Percentiles rank a stretch among this genome's conserved stretches.
phyloP scores from a whole-genome alignment of 2,113 vertebrate genomes.

The Noturus placidus region DNA sequence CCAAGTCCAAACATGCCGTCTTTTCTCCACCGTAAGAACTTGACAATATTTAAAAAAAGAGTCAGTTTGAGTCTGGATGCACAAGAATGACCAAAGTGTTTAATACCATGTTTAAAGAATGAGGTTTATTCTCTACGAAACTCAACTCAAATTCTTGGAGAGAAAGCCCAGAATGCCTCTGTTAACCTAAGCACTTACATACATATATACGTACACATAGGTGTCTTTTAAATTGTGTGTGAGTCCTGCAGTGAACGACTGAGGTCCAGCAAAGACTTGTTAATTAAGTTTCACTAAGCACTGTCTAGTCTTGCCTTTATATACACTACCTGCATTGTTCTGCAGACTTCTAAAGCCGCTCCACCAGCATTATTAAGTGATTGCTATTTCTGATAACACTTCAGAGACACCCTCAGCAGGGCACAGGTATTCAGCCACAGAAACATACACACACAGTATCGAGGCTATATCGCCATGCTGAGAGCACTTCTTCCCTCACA shows the following conservation, averaged over 20 bases:
- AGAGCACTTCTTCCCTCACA: background rate
- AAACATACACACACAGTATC: constrained; percentile 23
- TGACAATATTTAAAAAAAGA: background rate
- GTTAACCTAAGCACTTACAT: background rate
- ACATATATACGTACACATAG: background rate
- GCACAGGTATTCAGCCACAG: constrained; percentile 65
- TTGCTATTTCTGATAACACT: constrained; percentile 72
- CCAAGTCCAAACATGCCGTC: background rate
- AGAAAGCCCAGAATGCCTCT: background rate
- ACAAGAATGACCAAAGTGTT: background rate
- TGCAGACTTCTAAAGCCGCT: constrained; percentile 71
- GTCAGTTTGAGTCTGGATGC: constrained; percentile 26
- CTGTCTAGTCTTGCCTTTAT: constrained; percentile 65
- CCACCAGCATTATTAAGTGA: constrained; percentile 69
- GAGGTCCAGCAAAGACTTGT: constrained; percentile 68
- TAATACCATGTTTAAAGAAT: constrained; percentile 24
- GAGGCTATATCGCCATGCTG: background rate
- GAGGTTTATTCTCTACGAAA: constrained; percentile 3
- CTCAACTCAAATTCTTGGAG: background rate
- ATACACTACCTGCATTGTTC: constrained; percentile 63
- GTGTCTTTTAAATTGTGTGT: background rate
- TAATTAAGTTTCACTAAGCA: constrained; percentile 73
- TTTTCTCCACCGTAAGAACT: constrained; percentile 1
- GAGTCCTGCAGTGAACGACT: constrained; percentile 47
- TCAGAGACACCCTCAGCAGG: constrained; percentile 73